These are phyloP conservation scores for Magallana gigas DNA, from an alignment of 1,140 invertebrate species.

Conservation along the genomic window DNA sequence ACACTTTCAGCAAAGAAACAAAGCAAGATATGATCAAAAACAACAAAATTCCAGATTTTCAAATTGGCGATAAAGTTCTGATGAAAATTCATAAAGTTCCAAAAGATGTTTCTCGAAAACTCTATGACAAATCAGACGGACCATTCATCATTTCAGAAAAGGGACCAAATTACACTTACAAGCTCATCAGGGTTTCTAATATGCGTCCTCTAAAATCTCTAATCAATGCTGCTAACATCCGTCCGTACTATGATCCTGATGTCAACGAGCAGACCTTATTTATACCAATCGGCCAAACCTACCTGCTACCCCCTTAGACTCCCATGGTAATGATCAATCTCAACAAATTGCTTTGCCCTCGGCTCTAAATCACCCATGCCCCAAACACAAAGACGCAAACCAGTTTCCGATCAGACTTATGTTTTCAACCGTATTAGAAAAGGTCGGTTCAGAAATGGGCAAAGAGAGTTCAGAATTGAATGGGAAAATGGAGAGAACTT, in stretches of 20 bases:
- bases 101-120: constrained; percentile 49
- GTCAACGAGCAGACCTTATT: neutral
- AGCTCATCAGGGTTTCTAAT: constrained; percentile 22
- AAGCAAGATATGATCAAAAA: constrained; percentile 43
- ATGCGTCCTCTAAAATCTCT: constrained; percentile 32
- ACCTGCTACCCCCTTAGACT: neutral
- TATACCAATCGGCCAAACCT: neutral
- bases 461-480: constrained; percentile 31
- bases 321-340: neutral
- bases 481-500: constrained; percentile 39
- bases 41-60: constrained; percentile 41
- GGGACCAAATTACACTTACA: constrained; percentile 57
- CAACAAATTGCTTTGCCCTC: neutral
- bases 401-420: neutral
- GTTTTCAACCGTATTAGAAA: neutral
- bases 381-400: neutral
- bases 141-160: constrained; percentile 49
- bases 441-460: constrained; percentile 35
- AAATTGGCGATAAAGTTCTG: constrained; percentile 44
- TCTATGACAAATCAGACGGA: constrained; percentile 52
- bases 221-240: constrained; percentile 45
- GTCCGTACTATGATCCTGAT: constrained; percentile 47
- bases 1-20: constrained; percentile 26
- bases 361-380: neutral
- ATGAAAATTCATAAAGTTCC: constrained; percentile 31